Base-by-base conservation (phyloP, 2,797 vertebrate genomes). In the Momotus momota region DNA sequence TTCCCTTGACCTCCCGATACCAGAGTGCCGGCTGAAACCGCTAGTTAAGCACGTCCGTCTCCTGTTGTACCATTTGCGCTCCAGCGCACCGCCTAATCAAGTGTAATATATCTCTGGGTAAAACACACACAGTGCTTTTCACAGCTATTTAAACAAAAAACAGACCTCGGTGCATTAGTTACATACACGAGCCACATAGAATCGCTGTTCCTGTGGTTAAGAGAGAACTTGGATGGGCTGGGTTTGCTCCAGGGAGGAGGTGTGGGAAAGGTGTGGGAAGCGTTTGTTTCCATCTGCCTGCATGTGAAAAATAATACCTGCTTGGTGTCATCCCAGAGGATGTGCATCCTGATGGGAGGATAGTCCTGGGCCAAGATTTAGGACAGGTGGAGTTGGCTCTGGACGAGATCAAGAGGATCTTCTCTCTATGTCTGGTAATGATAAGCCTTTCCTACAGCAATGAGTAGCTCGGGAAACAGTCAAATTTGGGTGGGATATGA, bases 101-200 rank as follows among this genome's bases (percentile, higher is more conserved):
- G 91, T 95, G 96, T 94, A 96, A 96, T 97, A 73, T 67, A 95
- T 97, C 88, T 95, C 94, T 88, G 93, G 93, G 72, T 97, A 89
- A 97, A 97, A 96, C 96, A 92, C 94, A 96, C 97, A 93, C 90
- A 70, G 69, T 52, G 94, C 86, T 97, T 95, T 97, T 96, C 97
- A 96, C 95, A 97, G 96, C 93, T 97, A 85, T 95, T 96, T 94
- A 95, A 96, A 96, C 92, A 94, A 90, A 94, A 92, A 93, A 9
- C 88, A 94, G 81, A 58, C 81, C 94, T 82, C 8, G 3, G 49
- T 14, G 38, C 64, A 9, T 85, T 85, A 65, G 84, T 64, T 93
- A 67, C 69, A 12, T 61, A 55, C 49, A 49, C 61, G 57, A 95
- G 74, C 85, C 49, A 6, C 90, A 11, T 45, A 61, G 78, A 71